These are phyloP conservation scores for Megaceryle maxima DNA, from an alignment of 2,113 vertebrate species.

Conservation along the genomic window DNA sequence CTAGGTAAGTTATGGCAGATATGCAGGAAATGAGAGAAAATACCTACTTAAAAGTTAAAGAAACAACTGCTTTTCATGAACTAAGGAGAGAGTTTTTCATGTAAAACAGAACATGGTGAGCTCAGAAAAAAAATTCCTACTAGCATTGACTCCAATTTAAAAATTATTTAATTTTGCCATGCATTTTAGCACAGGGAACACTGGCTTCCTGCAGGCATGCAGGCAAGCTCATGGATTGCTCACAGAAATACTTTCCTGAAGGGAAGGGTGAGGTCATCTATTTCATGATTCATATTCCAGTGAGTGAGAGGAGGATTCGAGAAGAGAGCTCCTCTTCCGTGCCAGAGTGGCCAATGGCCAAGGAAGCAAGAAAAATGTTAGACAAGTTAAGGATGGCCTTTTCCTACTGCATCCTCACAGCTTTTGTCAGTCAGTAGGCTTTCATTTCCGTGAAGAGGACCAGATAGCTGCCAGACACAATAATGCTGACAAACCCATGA, in stretches of 20 bases:
- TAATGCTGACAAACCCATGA: neutral
- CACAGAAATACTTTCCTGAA: neutral
- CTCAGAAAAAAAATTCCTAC: neutral
- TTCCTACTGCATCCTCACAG: neutral
- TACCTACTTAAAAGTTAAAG: neutral
- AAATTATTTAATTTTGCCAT: neutral
- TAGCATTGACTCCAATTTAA: neutral
- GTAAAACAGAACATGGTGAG: neutral
- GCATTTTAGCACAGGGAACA: neutral
- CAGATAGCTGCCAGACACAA: neutral
- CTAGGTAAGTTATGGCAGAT: neutral
- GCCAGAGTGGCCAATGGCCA: neutral
- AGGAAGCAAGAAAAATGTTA: neutral
- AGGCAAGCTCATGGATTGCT: neutral
- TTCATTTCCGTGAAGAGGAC: neutral
- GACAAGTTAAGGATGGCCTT: neutral
- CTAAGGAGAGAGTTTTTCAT: neutral
- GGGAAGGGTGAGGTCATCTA: neutral
- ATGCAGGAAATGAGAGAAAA: constrained; percentile 3
- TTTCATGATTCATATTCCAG: neutral
- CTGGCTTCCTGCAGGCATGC: neutral
- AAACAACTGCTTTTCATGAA: neutral
- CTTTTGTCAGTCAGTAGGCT: neutral
- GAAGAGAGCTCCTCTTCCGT: neutral
- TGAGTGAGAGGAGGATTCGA: neutral